Evolutionary conservation across 23 tunicate species (phyloP), one percentile per base, ranked within the genome.

Genomic region (Styela clava): DNA sequence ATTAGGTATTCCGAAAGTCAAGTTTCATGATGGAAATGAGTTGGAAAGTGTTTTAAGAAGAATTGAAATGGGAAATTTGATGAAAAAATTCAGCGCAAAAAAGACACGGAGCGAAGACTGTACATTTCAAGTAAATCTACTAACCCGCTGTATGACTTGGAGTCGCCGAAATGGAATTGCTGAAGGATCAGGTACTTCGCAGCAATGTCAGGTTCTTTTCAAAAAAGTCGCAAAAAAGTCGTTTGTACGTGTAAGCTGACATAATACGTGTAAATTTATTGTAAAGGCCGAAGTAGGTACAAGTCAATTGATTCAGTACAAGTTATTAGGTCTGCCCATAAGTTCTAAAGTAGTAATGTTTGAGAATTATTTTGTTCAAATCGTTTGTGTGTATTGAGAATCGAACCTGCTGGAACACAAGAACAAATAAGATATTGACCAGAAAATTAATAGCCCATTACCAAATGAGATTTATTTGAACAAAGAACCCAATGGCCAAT

Each of bases 91-190:
- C 67, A 44, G 64, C 2, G 61, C 78, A 37, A 81, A 35, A 73
- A 84, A 81, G 62, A 56, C 74, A 29, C 74, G 69, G 68, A 81
- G 79, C 5, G 98, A 93, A 37, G 86, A 88, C 74, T 64, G 98
- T 61, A 88, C 93, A 18, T 93, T 93, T 56, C 79, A 93, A 88
- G 92, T 93, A 24, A 93, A 93, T 52, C 78, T 76, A 35, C 83
- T 84, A 9, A 87, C 98, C 0, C 62, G 98, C 62, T 87, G 86
- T 52, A 83, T 93, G 9, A 68, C 88, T 21, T 93, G 98, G 98
- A 70, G 12, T 44, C 56, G 56, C 12, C 56, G 56, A 12, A 44
- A 44, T 44, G 56, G 56, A 44, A 44, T 44, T 44, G 56, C 56
- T 7, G 56, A 44, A 12, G 56, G 56, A 5, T 44, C 12, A 7